phyloP scores from a whole-genome alignment of 1,140 invertebrate species.

The Macrobrachium nipponense region DNA sequence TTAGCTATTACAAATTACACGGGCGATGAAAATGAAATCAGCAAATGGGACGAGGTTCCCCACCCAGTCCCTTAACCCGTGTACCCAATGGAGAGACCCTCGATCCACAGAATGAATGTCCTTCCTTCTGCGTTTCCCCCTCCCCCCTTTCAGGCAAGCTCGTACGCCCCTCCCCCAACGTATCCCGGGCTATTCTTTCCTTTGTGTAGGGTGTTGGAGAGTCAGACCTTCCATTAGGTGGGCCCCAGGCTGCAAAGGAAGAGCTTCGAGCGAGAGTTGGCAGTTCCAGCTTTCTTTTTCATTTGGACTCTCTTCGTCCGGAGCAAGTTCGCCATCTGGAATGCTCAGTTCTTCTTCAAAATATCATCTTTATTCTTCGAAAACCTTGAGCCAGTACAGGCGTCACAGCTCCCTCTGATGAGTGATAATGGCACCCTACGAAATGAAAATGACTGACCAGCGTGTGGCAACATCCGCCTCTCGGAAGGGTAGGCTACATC shows the following conservation, averaged over 20 bases:
- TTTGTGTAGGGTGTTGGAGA: conserved; percentile 32
- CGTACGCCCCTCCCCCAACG: neutral
- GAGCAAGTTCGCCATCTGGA: too few relatives aligned
- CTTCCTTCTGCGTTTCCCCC: neutral
- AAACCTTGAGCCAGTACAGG: too few relatives aligned
- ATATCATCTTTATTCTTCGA: too few relatives aligned
- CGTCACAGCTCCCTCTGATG: too few relatives aligned
- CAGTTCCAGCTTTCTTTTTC: neutral
- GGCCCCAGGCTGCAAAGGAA: neutral
- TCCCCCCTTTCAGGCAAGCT: neutral
- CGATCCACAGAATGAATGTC: neutral
- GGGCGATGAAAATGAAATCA: conserved; percentile 50
- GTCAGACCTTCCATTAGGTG: conserved; percentile 34
- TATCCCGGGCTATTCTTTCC: conserved; percentile 34
- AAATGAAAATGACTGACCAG: neutral
- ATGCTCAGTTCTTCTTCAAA: neutral
- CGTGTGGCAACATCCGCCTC: conserved; percentile 22
- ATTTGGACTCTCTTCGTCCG: neutral
- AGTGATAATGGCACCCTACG: too few relatives aligned
- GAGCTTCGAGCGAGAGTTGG: neutral
- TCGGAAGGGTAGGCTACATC: conserved; percentile 18
- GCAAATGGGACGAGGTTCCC: conserved; percentile 21
- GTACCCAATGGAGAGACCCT: too few relatives aligned
- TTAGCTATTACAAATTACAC: conserved; percentile 55
- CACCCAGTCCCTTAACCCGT: too few relatives aligned